Conservation (phyloP, 1,140 invertebrate species). For the Wasmannia auropunctata region DNA sequence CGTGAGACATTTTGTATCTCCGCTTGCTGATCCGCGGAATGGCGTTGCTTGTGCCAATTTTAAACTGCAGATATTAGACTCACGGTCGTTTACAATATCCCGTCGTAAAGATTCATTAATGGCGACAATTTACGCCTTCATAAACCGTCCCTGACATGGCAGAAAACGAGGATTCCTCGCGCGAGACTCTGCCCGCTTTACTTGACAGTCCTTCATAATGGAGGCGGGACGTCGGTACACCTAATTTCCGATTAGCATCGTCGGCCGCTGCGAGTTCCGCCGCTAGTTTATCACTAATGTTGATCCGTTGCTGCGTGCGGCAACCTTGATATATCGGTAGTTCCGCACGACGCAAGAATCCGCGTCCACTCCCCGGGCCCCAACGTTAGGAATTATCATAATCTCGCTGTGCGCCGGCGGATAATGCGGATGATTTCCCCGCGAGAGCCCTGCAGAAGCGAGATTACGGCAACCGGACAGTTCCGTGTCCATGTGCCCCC, state of each 20-base stretch:
- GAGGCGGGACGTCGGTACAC: neutral
- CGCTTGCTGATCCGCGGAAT: neutral
- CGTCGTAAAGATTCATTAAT: slow-evolving; percentile 39
- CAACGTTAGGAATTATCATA: slow-evolving; percentile 78
- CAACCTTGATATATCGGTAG: slow-evolving; percentile 54
- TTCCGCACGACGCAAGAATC: slow-evolving; percentile 59
- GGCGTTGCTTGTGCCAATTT: neutral
- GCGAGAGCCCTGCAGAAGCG: slow-evolving; percentile 60
- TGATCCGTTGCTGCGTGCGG: slow-evolving; percentile 25
- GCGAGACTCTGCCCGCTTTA: neutral
- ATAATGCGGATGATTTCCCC: slow-evolving; percentile 78
- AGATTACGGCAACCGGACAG: slow-evolving; percentile 50
- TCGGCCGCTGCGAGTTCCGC: slow-evolving; percentile 1
- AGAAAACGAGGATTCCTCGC: neutral
- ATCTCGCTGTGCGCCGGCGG: slow-evolving; percentile 76
- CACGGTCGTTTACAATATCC: slow-evolving; percentile 26
- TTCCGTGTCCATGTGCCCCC: slow-evolving; percentile 54
- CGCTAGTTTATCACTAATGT: slow-evolving; percentile 17
- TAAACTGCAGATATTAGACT: neutral
- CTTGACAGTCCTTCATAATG: neutral
- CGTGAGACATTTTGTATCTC: neutral
- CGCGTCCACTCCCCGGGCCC: slow-evolving; percentile 51
- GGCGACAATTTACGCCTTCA: slow-evolving; percentile 33
- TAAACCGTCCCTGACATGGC: neutral
- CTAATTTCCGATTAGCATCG: slow-evolving; percentile 44